A percentile compares a stretch with the other conserved stretches of the same genome.
Evolutionary conservation across 2,888 invertebrate species (phyloP).

Genomic region (Pinctada fucata): DNA sequence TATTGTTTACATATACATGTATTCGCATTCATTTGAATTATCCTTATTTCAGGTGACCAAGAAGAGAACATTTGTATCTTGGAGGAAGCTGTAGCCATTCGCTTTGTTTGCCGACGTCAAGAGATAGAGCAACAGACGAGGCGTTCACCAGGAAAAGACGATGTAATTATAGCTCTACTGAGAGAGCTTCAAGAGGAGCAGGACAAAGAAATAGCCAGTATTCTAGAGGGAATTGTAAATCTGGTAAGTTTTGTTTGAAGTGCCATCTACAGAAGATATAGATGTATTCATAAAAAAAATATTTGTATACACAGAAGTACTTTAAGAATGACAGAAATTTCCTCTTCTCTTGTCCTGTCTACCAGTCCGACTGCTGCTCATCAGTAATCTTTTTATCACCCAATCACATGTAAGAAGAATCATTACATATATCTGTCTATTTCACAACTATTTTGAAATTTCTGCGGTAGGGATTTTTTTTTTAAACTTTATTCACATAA

Average conservation of each 20-base stretch:
- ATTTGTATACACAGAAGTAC: neutral
- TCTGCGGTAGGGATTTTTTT: too few species aligned
- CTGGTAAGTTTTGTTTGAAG: slow-evolving; percentile 46
- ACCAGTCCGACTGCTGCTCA: neutral
- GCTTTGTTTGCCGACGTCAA: slow-evolving; percentile 53
- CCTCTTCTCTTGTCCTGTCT: neutral
- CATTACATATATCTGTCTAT: too few species aligned
- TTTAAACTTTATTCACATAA: too few species aligned
- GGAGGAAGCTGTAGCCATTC: slow-evolving; percentile 73
- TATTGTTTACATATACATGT: too few species aligned
- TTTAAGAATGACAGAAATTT: neutral
- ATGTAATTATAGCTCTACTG: slow-evolving; percentile 55
- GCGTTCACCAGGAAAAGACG: slow-evolving; percentile 46
- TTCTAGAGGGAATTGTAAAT: slow-evolving; percentile 53
- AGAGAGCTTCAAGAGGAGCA: slow-evolving; percentile 68
- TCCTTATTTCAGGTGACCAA: slow-evolving; percentile 55
- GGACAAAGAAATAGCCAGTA: slow-evolving; percentile 62
- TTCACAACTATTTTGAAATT: too few species aligned
- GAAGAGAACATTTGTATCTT: slow-evolving; percentile 67
- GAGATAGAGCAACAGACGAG: slow-evolving; percentile 42
- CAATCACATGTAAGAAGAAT: too few species aligned
- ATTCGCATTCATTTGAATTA: too few species aligned
- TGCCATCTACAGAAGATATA: neutral
- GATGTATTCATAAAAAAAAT: too few species aligned
- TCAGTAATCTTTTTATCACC: too few species aligned